Conservation (phyloP, 53 echinoderm and acorn worm species). For the Holothuria leucospilota region DNA sequence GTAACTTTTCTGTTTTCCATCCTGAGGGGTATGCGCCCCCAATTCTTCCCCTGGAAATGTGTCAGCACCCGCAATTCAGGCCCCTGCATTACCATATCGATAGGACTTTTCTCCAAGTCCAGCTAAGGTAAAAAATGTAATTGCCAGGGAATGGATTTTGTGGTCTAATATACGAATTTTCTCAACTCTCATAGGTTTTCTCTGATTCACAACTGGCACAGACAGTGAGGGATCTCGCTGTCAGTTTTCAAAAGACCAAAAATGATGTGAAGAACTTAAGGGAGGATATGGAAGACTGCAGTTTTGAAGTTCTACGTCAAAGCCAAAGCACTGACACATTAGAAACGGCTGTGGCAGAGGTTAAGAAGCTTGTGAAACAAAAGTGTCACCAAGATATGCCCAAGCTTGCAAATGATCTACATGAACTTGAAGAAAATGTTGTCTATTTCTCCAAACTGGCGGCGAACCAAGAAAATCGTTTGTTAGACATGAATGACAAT, state of each 20-base stretch:
- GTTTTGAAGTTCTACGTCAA: conserved; percentile 78
- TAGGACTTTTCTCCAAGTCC: too few relatives aligned
- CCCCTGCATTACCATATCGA: too few relatives aligned
- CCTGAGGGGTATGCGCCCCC: too few relatives aligned
- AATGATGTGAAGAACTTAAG: conserved; percentile 69
- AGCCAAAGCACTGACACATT: conserved; percentile 65
- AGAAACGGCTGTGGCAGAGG: conserved; percentile 67
- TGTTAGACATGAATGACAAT: conserved; percentile 58
- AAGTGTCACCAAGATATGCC: conserved; percentile 3
- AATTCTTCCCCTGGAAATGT: too few relatives aligned
- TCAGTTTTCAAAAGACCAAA: conserved; percentile 72
- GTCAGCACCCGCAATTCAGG: too few relatives aligned
- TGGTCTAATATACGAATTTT: background rate
- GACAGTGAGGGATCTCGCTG: conserved; percentile 74
- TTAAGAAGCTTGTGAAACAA: conserved; percentile 53
- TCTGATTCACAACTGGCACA: conserved; percentile 79
- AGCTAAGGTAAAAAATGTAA: too few relatives aligned
- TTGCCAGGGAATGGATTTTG: too few relatives aligned
- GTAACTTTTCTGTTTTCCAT: too few relatives aligned
- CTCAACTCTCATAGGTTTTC: conserved; percentile 61
- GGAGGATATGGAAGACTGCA: conserved; percentile 81
- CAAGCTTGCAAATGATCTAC: conserved; percentile 24
- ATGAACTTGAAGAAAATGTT: conserved; percentile 64
- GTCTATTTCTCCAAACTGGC: conserved; percentile 80
- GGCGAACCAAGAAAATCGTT: conserved; percentile 80